Base-by-base conservation (phyloP, 2,797 vertebrate genomes). In the Poecilia picta region DNA sequence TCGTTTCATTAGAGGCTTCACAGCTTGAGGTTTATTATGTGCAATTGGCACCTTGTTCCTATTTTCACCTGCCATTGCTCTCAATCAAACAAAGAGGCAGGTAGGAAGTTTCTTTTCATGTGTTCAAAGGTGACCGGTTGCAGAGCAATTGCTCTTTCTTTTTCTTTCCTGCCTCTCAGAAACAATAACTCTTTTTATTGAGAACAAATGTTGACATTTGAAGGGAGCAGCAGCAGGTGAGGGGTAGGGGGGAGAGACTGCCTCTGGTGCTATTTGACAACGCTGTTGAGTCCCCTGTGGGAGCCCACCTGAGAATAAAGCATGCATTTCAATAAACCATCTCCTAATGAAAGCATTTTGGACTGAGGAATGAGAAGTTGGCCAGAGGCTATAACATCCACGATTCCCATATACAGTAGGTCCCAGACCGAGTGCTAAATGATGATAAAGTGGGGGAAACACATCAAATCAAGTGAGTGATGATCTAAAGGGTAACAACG, bases 181-280 rank as follows among this genome's bases (percentile, higher is more conserved):
- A 97, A 98, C 96, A 97, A 95, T 96, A 96, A 96, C 94, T 95
- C 95, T 95, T 95, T 95, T 97, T 95, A 96, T 96, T 95, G 94
- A 94, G 94, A 97, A 96, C 96, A 97, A 97, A 97, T 97, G 97
- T 96, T 97, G 97, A 96, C 96, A 97, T 97, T 97, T 96, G 94
- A 93, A 93, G 87, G 88, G 92, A 94, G 89, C 62, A 86, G 92
- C 86, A 87, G 85, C 46, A 78, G 83, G 88, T 81, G 86, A 90
- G 94, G 92, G 91, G 64, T 16, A 92, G 91, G 57, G 36, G 93
- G 91, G 80, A 89, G 91, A 97, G 89, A 94, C 83, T 77, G 93
- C 95, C 94, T 91, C 89, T 90, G 89, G 95, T 95, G 93, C 90
- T 93, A 93, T 94, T 89, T 91, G 95, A 96, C 94, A 94, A 95